Conservation (phyloP, 2,797 vertebrate species). For the Loris lydekkerianus region DNA sequence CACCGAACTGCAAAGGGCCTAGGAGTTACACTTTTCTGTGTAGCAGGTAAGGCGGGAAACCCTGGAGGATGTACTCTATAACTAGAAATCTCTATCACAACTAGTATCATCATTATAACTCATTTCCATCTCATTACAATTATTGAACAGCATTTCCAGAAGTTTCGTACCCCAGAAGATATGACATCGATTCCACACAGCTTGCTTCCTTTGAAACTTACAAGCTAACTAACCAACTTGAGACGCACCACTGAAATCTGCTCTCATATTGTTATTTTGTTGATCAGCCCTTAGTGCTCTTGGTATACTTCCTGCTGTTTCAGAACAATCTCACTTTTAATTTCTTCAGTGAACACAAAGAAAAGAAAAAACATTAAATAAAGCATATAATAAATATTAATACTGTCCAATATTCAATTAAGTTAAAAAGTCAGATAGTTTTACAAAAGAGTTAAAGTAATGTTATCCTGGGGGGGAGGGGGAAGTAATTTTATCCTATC, state of each 20-base stretch:
- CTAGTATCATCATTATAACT: neutral
- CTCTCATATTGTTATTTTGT: neutral
- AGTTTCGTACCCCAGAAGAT: neutral
- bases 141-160: neutral
- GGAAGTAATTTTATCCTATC: neutral
- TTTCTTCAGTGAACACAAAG: constrained; percentile 3
- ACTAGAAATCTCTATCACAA: neutral
- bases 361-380: neutral
- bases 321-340: neutral
- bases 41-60: neutral
- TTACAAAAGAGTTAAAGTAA: neutral
- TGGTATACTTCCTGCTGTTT: neutral
- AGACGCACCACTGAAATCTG: constrained; percentile 1
- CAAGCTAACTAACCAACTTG: neutral
- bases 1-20: neutral
- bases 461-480: neutral
- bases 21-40: fast-evolving
- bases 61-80: neutral
- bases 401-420: neutral
- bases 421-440: neutral
- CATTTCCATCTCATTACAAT: neutral
- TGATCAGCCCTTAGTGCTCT: neutral
- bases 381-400: neutral
- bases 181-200: neutral
- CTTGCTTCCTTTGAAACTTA: neutral